Base-by-base conservation (phyloP, 2,113 vertebrate species). In the Labeo rohita region DNA sequence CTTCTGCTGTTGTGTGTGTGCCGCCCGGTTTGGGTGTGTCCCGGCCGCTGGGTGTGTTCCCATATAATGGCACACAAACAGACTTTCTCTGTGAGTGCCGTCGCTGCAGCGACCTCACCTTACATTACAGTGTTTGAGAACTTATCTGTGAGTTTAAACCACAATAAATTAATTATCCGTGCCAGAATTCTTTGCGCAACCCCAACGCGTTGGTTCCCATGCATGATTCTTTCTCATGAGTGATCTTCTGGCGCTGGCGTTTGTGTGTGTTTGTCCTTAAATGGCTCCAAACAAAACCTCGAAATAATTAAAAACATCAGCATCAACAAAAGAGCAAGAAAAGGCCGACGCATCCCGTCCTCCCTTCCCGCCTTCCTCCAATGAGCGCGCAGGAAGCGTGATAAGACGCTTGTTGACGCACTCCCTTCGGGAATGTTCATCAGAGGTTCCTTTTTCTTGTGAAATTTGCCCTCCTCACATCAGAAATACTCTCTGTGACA, bases 1-100 rank as follows among this genome's bases (percentile, higher is more conserved):
- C 16, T 56, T 47, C 12, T 13, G 47, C n/a, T 13, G n/a, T 34
- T 76, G 45, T 61, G 59, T 52, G 23, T 78, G 28, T 56, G 75
- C 50, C 50, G 75, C 75, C 75, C 50, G 23, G 50, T 78, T 50
- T 78, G 77, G 77, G 77, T 80, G 77, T 80, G 77, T 80, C 77
- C 10, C 77, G 59, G 39, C 59, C 23, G 43, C 39, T 65, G 78
- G 59, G 78, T 80, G 78, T 80, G 78, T 80, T 23, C 4, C 16
- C 28, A 4, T 36, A 34, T 54, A 34, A 34, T 76, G 23, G 23
- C 23, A 54, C 74, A 76, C 34, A 12, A 59, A 21, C 76, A 36
- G 43, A 8, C 16, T 45, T 47, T 65, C 39, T 47, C 43, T 80
- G 39, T 80, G 28, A 39, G 21, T 43, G 52, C 76, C 18, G 18